phyloP scores from a whole-genome alignment of 2,888 invertebrate species.

The Drosophila dives region DNA sequence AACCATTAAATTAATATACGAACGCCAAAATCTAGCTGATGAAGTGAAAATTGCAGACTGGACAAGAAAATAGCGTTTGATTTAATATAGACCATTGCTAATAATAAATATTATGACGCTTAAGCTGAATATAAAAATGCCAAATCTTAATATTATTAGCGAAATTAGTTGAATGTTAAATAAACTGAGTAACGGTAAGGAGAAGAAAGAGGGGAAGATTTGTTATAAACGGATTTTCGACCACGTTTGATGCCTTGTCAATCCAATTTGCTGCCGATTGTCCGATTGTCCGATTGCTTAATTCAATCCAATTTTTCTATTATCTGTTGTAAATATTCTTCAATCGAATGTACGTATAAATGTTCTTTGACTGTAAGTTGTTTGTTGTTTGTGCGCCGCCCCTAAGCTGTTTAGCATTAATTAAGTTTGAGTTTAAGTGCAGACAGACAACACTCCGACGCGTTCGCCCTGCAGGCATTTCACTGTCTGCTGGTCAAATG shows the following conservation, averaged over 20 bases:
- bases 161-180: not conserved
- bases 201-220: not conserved
- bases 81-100: not conserved
- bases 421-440: slow-evolving; percentile 69
- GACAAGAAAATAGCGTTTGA: not conserved
- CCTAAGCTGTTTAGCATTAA: slow-evolving; percentile 80
- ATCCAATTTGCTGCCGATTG: not conserved
- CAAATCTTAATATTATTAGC: not conserved
- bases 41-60: not conserved
- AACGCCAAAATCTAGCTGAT: not conserved
- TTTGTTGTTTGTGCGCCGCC: not conserved
- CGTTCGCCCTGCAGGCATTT: slow-evolving; percentile 49
- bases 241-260: not conserved
- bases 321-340: slow-evolving; percentile 2
- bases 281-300: not conserved
- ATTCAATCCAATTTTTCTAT: slow-evolving; percentile 1
- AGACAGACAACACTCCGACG: slow-evolving; percentile 47
- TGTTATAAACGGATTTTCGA: not conserved
- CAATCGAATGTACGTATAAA: slow-evolving; percentile 2
- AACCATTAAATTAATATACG: not conserved
- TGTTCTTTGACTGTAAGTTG: slow-evolving; percentile 9
- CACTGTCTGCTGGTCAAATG: slow-evolving; percentile 75
- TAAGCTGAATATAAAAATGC: not conserved
- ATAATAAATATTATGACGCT: not conserved
- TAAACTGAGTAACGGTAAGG: not conserved